Evolutionary conservation across 2,888 invertebrate genomes (phyloP).

Genomic region (Synanthedon myopaeformis): DNA sequence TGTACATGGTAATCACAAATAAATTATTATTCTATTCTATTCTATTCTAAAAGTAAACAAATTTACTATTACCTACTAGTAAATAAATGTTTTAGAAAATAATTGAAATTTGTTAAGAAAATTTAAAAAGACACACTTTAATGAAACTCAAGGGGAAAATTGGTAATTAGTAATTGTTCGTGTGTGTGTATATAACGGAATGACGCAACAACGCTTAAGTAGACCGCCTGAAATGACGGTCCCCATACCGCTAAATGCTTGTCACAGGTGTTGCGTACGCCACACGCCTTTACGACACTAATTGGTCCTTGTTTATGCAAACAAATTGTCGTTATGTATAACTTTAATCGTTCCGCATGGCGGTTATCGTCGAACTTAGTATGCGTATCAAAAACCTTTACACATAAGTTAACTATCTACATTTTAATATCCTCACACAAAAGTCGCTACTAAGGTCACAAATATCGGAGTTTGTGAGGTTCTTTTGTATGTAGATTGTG

Average conservation of each 20-base stretch:
- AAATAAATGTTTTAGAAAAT: no score
- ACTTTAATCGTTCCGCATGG: conserved; percentile 32
- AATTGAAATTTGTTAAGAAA: background rate
- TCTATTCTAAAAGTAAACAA: no score
- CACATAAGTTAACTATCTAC: no score
- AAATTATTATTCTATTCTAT: no score
- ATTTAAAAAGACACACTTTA: no score
- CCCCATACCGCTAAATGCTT: background rate
- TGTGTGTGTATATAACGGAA: conserved; percentile 13
- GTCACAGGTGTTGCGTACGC: conserved; percentile 42
- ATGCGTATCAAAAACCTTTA: background rate
- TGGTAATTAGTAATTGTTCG: conserved; percentile 14
- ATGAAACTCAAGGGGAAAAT: no score
- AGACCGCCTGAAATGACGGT: conserved; percentile 5
- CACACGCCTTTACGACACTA: conserved; percentile 34
- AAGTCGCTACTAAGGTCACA: no score
- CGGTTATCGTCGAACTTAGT: conserved; percentile 14
- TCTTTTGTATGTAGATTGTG: no score
- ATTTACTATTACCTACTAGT: no score
- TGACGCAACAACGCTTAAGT: conserved; percentile 16
- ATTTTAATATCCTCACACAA: no score
- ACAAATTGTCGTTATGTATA: conserved; percentile 49
- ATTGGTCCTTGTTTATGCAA: conserved; percentile 55
- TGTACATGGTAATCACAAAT: no score
- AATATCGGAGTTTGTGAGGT: no score